Base-by-base conservation (phyloP, 2,888 invertebrate species). In the Tholera decimalis region DNA sequence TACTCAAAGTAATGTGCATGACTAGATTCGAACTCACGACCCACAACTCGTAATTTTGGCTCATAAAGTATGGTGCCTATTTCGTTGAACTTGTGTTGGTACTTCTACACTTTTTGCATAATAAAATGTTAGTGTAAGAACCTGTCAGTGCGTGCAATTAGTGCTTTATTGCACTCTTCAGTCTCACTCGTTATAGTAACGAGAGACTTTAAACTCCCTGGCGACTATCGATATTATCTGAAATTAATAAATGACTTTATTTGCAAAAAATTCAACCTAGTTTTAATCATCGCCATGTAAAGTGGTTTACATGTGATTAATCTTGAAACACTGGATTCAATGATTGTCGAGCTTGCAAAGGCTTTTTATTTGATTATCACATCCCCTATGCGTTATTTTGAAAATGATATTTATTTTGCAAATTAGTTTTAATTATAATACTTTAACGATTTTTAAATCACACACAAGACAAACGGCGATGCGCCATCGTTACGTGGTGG, bases 161-260 rank as follows among this genome's bases (percentile, higher is more conserved):
- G 68, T 68, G 39, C 55, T 76, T 72, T 79, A 79, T 78, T 69
- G 60, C 71, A 59, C 50, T 63, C 61, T 62, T 79, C 72, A 68
- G 59, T 75, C 66, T 59, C 18, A 56, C 58, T 59, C 24, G 61
- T 70, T 63, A 70, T 35, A n/a, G 35, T 58, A 75, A 63, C 63
- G 53, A 76, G 60, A 43, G 1, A n/a, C 28, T 41, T 22, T 20
- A 30, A 33, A 66, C 43, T 43, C n/a, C 3, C 22, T 73, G 51
- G 53, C 26, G 53, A 49, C 49, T 33, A 35, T 44, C 33, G 49
- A 66, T 73, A 66, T 37, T 47, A 65, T 66, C 57, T 54, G 7
- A 20, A 28, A 51, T 63, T 37, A 57, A 56, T 44, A 24, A 57
- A 64, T 51, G 2, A n/a, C 30, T 53, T 57, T 24, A 65, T 65